These are phyloP conservation scores for Hedychridium roseum DNA, from an alignment of 2,888 invertebrate genomes.

Conservation along the genomic window DNA sequence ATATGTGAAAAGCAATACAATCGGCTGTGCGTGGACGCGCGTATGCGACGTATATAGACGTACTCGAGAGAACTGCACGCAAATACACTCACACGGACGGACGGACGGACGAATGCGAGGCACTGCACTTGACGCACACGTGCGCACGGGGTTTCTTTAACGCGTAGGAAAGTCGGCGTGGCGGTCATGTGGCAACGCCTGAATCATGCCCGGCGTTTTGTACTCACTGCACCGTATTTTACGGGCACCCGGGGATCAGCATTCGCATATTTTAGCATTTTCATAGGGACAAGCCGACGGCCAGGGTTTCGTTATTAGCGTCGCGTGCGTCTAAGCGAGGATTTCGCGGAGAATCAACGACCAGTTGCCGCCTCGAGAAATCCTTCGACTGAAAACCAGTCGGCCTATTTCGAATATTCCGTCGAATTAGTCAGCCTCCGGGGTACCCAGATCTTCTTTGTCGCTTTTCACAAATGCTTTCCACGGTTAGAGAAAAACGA, in stretches of 20 bases:
- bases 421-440: no score
- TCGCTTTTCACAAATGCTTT: slow-evolving; percentile 10
- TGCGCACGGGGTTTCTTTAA: slow-evolving; percentile 22
- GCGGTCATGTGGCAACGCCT: slow-evolving; percentile 30
- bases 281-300: no score
- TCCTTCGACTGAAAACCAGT: no score
- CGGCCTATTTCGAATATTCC: no score
- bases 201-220: slow-evolving; percentile 30
- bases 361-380: no score
- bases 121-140: slow-evolving; percentile 15
- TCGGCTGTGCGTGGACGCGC: no score
- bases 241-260: slow-evolving; percentile 15
- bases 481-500: slow-evolving; percentile 3
- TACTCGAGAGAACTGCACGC: slow-evolving; percentile 8
- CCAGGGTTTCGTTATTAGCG: no score
- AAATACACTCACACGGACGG: slow-evolving; percentile 2
- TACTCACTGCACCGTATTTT: slow-evolving; percentile 24
- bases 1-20: no score
- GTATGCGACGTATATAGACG: no score
- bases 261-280: not conserved
- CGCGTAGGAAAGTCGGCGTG: slow-evolving; percentile 29
- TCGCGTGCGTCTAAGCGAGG: no score
- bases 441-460: slow-evolving; percentile 13
- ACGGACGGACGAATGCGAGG: not conserved
- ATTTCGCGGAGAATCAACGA: no score